phyloP scores from a whole-genome alignment of 2,888 invertebrate species.

The Pachydiplax longipennis region DNA sequence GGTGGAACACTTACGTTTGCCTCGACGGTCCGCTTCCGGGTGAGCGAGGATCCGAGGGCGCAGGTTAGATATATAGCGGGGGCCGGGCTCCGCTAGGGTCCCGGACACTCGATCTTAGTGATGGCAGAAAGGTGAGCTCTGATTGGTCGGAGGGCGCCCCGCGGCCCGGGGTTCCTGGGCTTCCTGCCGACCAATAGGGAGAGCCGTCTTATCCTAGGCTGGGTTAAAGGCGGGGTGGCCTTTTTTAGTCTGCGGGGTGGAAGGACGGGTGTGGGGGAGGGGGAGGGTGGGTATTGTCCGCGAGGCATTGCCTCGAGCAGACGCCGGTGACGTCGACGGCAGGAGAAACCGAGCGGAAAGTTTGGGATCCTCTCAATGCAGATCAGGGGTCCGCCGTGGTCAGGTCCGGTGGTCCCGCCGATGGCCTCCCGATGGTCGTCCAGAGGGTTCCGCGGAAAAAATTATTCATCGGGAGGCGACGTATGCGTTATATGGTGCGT shows the following conservation, averaged over 20 bases:
- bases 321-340: conserved; percentile 14
- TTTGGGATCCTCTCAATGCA: not conserved
- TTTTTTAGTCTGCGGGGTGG: conserved; percentile 45
- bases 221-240: conserved; percentile 38
- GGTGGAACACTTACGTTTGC: conserved; percentile 31
- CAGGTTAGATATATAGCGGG: conserved; percentile 35
- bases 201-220: not conserved
- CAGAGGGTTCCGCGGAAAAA: too few relatives aligned
- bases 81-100: not conserved
- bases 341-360: not conserved
- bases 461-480: too few relatives aligned
- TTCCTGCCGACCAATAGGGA: not conserved
- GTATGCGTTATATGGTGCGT: too few relatives aligned
- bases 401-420: not conserved
- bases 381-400: not conserved
- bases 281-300: not conserved
- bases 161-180: conserved; percentile 10
- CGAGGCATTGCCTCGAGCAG: not conserved
- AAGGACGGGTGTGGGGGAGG: conserved; percentile 34
- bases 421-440: not conserved
- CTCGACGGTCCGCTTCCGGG: conserved; percentile 44
- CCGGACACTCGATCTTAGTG: conserved; percentile 44
- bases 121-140: conserved; percentile 1
- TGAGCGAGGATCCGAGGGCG: conserved; percentile 14
- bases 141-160: not conserved